Base-by-base conservation (phyloP, 2,888 invertebrate species). In the Brenthis daphne region DNA sequence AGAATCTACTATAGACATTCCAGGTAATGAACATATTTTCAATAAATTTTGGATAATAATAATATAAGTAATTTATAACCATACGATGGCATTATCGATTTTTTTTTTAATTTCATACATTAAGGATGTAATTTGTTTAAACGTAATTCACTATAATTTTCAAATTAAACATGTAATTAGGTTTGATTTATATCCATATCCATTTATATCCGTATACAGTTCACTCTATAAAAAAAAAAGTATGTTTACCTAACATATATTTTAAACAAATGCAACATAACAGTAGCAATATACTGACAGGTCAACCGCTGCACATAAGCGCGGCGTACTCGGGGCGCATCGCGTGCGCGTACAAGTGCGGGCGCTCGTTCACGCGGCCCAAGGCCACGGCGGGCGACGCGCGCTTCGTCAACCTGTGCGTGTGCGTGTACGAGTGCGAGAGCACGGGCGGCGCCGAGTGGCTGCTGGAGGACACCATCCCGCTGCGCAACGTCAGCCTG, bases 381-480 rank as follows among this genome's bases (percentile, higher is more conserved):
- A 98, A 98, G 82, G 96, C 69, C 29, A 53, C 64, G 8, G 54
- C 67, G 33, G 74, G 80, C 11, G 93, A 93, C 82, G 97, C 97
- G 1, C 94, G 98, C 67, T 98, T 96, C 85, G 97, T 98, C 33
- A 98, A 98, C 85, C 93, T 98, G 1, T 97, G 97, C 87, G 98
- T 99, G 8, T 98, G 98, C 57, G 99, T 99, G 74, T 99, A 99
- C 90, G 99, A 99, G 86, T 99, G 99, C 85, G 99, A 99, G 90
- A 99, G 99, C 75, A 99, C 99, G 6, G 99, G 92, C 60, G 99
- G 97, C 69, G 96, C 96, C 53, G 97, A 97, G 80, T 99, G 99
- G 99, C 94, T 98, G 57, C 90, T 98, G 13, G 99, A 99, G 85
- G 99, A 99, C 79, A 98, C 98, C 0, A 98, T 99, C 76, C 98